These are phyloP conservation scores for Maniola hyperantus DNA, from an alignment of 2,888 invertebrate species.

Conservation along the genomic window DNA sequence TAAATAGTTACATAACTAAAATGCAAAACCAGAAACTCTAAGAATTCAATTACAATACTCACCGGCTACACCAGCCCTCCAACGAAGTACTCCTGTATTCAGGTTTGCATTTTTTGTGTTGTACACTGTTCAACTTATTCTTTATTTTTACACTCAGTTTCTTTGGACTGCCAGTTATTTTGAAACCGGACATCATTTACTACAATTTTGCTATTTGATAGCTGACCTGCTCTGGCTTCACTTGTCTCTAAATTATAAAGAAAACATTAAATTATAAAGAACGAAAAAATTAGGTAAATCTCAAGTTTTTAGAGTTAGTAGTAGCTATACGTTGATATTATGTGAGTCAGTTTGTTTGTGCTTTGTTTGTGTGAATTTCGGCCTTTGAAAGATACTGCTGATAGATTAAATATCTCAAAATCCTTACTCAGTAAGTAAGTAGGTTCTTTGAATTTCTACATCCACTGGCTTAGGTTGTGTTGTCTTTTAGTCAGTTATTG, in stretches of 20 bases:
- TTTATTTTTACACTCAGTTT: conserved; percentile 70
- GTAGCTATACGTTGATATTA: no score
- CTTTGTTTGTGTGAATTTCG: no score
- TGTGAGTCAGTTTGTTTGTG: no score
- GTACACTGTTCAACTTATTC: conserved; percentile 70
- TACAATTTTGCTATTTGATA: conserved; percentile 1
- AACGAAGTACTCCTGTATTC: conserved; percentile 70
- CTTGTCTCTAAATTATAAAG: no score
- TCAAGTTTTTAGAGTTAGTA: no score
- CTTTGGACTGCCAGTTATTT: conserved; percentile 67
- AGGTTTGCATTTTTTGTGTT: conserved; percentile 74
- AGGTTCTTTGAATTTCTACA: not conserved
- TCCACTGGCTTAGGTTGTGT: not conserved
- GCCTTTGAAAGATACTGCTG: no score
- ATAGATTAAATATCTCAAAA: no score
- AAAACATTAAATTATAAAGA: no score
- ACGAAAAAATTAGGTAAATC: no score
- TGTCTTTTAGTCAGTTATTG: not conserved
- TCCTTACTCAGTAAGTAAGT: no score
- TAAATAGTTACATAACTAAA: no score
- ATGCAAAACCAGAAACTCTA: not conserved
- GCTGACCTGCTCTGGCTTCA: no score
- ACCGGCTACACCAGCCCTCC: conserved; percentile 70
- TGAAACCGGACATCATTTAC: conserved; percentile 54
- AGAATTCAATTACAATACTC: conserved; percentile 46